phyloP scores from a whole-genome alignment of 2,888 invertebrate genomes.

The Calameuta idolon region DNA sequence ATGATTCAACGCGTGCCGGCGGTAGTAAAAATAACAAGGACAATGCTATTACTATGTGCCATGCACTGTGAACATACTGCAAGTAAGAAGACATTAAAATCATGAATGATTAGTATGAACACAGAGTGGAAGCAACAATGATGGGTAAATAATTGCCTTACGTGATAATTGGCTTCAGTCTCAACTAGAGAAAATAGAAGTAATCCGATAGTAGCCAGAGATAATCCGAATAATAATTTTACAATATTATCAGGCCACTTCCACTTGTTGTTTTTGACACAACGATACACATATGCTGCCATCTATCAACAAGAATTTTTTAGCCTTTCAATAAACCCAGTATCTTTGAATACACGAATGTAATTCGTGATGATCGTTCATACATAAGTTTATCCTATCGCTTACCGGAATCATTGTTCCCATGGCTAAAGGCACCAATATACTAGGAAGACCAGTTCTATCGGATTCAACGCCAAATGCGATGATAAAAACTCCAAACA shows the following conservation, averaged over 20 bases:
- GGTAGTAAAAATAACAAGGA: conserved; percentile 72
- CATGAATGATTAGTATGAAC: neutral
- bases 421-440: conserved; percentile 67
- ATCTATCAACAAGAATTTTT: conserved; percentile 38
- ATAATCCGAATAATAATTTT: conserved; percentile 67
- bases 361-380: neutral
- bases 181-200: conserved; percentile 71
- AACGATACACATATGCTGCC: conserved; percentile 45
- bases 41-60: conserved; percentile 72
- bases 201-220: conserved; percentile 69
- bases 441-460: conserved; percentile 68
- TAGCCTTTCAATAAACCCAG: conserved; percentile 3
- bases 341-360: conserved; percentile 4
- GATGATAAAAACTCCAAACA: conserved; percentile 69
- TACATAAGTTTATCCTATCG: conserved; percentile 3
- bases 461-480: conserved; percentile 70
- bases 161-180: conserved; percentile 72
- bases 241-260: conserved; percentile 44
- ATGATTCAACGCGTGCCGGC: conserved; percentile 32
- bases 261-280: conserved; percentile 43
- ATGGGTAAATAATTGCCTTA: conserved; percentile 34
- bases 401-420: conserved; percentile 60
- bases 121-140: neutral
- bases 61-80: conserved; percentile 72
- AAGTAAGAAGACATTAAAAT: conserved; percentile 28